Evolutionary conservation across 2,888 invertebrate species (phyloP), one percentile per base, ranked within the genome.

Genomic region (Ctena decussata): DNA sequence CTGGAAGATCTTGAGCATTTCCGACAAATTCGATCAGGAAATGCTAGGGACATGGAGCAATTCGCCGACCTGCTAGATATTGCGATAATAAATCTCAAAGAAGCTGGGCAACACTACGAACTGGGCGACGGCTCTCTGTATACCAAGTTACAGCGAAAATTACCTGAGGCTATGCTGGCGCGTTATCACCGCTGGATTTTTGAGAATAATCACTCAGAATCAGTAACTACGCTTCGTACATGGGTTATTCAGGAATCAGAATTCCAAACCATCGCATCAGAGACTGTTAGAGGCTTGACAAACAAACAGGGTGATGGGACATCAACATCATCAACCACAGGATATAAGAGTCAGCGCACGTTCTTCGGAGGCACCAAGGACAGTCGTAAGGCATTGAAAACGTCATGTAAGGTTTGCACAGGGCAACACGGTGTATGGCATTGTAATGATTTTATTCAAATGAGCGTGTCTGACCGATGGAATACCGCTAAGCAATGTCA

Each of bases 121-220:
- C 44, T 77, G 27, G 11, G 46, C 15, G 35, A 24, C 65, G 71
- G 76, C 1, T 41, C 37, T 57, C n/a, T 81, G 53, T 76, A 81
- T 46, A 2, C 24, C 11, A 46, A 73, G 65, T 49, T 77, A 30
- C 39, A 49, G 24, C 77, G 60, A 49, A 84, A 80, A 18, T 30
- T 84, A 41, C 71, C 84, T 11, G 80, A 84, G 30, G 35, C 72
- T 8, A 84, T 84, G 84, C 44, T 80, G 21, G 32, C 84, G 6
- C 35, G 57, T 30, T 83, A 83, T 41, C 75, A 83, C 32, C 39
- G 76, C 27, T 80, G 80, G 79, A n/a, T 84, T 21, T 80, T 32
- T 76, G 80, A 76, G 70, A 80, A 60, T 30, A 37, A 44, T 18
- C 69, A 76, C 35, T 30, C 24, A 37, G 76, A 76, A 32, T 71